Conservation (phyloP, 2,888 invertebrate genomes). For the Netelia fuscicornis region DNA sequence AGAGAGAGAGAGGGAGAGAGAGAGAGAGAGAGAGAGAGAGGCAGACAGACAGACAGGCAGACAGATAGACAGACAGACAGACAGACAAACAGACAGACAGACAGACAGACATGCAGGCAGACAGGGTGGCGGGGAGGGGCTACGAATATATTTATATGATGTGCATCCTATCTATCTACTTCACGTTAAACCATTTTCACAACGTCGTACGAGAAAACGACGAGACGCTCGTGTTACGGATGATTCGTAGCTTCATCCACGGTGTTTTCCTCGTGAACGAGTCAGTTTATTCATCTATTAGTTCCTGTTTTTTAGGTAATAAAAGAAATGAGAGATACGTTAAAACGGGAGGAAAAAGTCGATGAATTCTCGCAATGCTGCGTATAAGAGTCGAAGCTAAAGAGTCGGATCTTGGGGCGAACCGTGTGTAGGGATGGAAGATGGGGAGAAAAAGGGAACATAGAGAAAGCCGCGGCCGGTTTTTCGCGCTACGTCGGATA, state of each 20-base stretch:
- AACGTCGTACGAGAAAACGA: constrained; percentile 23
- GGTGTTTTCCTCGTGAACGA: neutral
- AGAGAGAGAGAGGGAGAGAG: no score
- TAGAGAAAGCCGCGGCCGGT: constrained; percentile 65
- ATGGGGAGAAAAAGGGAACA: constrained; percentile 39
- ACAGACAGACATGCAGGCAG: no score
- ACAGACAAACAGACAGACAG: no score
- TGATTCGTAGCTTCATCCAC: constrained; percentile 36
- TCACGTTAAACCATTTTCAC: constrained; percentile 47
- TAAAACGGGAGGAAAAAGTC: neutral
- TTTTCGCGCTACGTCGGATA: constrained; percentile 80
- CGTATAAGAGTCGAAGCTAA: neutral
- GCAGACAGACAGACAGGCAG: no score
- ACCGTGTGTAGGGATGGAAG: neutral
- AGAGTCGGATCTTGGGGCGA: neutral
- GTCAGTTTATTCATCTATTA: no score
- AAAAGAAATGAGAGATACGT: neutral
- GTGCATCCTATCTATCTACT: constrained; percentile 8
- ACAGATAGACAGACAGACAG: no score
- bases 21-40: neutral
- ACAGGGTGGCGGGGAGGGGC: no score
- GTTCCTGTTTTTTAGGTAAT: neutral
- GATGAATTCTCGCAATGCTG: neutral
- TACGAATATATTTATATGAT: neutral
- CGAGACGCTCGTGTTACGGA: constrained; percentile 52